phyloP scores from a whole-genome alignment of 2,888 invertebrate species.

The Tetranychus piercei region DNA sequence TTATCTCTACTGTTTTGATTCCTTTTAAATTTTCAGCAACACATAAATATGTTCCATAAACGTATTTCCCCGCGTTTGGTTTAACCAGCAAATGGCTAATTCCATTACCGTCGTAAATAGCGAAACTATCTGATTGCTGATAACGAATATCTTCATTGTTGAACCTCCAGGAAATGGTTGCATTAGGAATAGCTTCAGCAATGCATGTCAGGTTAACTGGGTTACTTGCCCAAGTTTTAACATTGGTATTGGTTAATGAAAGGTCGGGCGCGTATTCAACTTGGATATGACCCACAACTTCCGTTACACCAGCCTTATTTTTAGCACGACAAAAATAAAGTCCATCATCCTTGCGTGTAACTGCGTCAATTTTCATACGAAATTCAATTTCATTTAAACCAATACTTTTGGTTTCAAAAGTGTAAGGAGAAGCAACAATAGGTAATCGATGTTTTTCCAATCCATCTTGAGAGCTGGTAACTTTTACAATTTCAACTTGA shows the following conservation, averaged over 20 bases:
- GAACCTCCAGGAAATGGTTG: slow-evolving; percentile 66
- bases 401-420: not conserved
- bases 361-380: slow-evolving; percentile 30
- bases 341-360: slow-evolving; percentile 57
- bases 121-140: slow-evolving; percentile 18
- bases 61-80: not conserved
- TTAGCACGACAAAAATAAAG: slow-evolving; percentile 66
- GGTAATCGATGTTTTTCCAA: not conserved
- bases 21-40: slow-evolving; percentile 59
- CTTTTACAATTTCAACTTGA: slow-evolving; percentile 46
- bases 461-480: not conserved
- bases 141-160: slow-evolving; percentile 28
- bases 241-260: slow-evolving; percentile 41
- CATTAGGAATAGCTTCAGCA: slow-evolving; percentile 70
- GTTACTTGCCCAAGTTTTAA: slow-evolving; percentile 55
- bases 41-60: slow-evolving; percentile 49
- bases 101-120: slow-evolving; percentile 11
- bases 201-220: slow-evolving; percentile 62
- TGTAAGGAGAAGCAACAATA: not conserved
- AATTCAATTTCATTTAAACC: not conserved
- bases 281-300: slow-evolving; percentile 22
- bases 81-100: slow-evolving; percentile 2
- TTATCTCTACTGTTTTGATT: slow-evolving; percentile 44
- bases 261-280: slow-evolving; percentile 44
- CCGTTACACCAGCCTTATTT: slow-evolving; percentile 36